Base-by-base conservation (phyloP, 1,140 invertebrate species). In the Cataglyphis hispanica region DNA sequence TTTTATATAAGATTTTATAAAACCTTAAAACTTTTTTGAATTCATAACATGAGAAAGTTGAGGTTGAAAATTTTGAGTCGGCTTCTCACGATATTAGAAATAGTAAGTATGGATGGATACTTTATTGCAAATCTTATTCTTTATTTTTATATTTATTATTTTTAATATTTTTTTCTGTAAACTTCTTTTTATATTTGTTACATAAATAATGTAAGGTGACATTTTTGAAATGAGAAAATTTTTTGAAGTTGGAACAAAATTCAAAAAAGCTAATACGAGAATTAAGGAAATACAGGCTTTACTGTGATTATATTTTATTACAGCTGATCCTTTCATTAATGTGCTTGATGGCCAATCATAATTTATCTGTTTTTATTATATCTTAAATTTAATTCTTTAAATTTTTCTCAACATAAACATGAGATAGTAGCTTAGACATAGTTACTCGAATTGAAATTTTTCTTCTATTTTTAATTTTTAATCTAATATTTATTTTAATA, bases 311-410 rank as follows among this genome's bases (percentile, higher is more conserved):
- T 61, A 27, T 13, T 13, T 31, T 31, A 31, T 43, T 64, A 64
- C 13, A 5, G 60, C 75, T 60, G 25, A 64, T 66, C 40, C 60
- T 78, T 78, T 78, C 60, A 78, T 78, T 43, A 64, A 31, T 13
- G 40, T 60, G 22, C 13, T 78, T 78, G 64, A 66, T 46, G 43
- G 66, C 60, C 60, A 66, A 78, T 66, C 43, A 78, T 78, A 78
- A 78, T 78, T 78, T 64, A 40, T 78, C 37, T 37, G 75, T 60
- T 25, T 60, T 25, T 43, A 27, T 58, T 60, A 37, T 37, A 19
- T 76, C 74, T 77, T 64, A 77, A 77, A 34, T 46, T 77, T 50
- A 77, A 77, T 77, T 77, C 64, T 77, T 77, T 40, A 77, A 64
- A 77, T 77, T 43, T 31, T 10, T 27, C 27, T 27, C 58, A 34